Evolutionary conservation across 2,888 invertebrate genomes (phyloP).

Genomic region (Ferrisia virgata): DNA sequence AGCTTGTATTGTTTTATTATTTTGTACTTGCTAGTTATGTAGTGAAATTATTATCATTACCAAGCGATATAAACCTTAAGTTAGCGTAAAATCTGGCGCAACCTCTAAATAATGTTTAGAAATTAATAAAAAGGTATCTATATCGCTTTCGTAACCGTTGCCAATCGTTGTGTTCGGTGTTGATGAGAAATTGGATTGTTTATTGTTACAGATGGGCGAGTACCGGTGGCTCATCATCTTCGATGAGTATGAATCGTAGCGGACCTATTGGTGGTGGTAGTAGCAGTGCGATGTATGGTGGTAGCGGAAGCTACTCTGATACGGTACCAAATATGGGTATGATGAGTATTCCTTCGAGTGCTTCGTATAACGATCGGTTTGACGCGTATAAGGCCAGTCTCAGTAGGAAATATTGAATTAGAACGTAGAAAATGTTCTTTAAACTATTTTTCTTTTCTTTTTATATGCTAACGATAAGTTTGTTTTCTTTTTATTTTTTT

Average conservation of each 20-base stretch:
- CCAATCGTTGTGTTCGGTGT: too few relatives aligned
- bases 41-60: too few relatives aligned
- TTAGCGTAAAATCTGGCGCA: too few relatives aligned
- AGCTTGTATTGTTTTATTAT: neutral
- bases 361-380: conserved; percentile 19
- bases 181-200: neutral
- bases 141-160: too few relatives aligned
- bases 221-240: conserved; percentile 1
- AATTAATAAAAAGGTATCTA: too few relatives aligned
- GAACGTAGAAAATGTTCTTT: neutral
- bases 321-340: conserved; percentile 25
- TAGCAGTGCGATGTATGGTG: conserved; percentile 22
- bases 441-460: neutral
- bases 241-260: conserved; percentile 33
- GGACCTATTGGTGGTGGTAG: conserved; percentile 17
- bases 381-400: conserved; percentile 33
- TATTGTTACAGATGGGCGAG: conserved; percentile 17
- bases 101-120: neutral
- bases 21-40: too few relatives aligned
- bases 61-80: too few relatives aligned
- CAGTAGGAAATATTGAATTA: conserved; percentile 5
- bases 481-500: neutral
- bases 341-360: conserved; percentile 13
- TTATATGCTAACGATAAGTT: neutral
- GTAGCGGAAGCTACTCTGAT: conserved; percentile 33